A percentile compares a stretch with the other conserved stretches of the same genome.
These are phyloP conservation scores for Dicyrtoma fusca DNA, from an alignment of 2,888 invertebrate genomes.

Conservation along the genomic window DNA sequence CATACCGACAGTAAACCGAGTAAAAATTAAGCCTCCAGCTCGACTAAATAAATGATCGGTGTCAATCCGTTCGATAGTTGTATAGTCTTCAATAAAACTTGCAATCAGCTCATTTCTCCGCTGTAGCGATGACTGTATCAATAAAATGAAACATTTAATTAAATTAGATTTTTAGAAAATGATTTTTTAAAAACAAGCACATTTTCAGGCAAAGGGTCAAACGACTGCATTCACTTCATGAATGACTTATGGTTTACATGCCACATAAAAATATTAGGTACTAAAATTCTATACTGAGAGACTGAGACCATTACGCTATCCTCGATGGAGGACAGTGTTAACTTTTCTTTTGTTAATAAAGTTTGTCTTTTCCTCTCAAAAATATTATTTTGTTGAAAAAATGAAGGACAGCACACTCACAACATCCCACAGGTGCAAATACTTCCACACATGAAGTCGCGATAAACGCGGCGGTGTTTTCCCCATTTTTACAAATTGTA, in stretches of 20 bases:
- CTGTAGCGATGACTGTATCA: conserved; percentile 12
- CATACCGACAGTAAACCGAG: conserved; percentile 48
- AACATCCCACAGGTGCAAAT: conserved; percentile 29
- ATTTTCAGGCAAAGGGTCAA: neutral
- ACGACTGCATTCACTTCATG: neutral
- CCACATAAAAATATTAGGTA: no score
- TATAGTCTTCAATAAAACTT: conserved; percentile 45
- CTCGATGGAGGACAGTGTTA: no score
- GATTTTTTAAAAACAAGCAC: neutral
- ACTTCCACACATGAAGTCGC: conserved; percentile 15
- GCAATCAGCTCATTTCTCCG: conserved; percentile 44
- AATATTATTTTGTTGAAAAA: neutral
- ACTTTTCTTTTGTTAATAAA: neutral
- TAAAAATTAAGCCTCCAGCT: conserved; percentile 50
- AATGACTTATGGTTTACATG: no score
- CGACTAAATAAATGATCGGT: conserved; percentile 45
- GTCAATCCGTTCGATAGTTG: conserved; percentile 45
- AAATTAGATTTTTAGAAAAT: neutral
- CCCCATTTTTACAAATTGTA: no score
- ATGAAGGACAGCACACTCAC: conserved; percentile 6
- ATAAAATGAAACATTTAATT: neutral
- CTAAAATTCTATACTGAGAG: no score
- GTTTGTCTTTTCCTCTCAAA: neutral
- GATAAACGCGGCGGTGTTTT: neutral
- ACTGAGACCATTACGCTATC: no score